A percentile compares a stretch with the other conserved stretches of the same genome.
phyloP scores from a whole-genome alignment of 2,113 vertebrate species.

The Plecotus auritus region DNA sequence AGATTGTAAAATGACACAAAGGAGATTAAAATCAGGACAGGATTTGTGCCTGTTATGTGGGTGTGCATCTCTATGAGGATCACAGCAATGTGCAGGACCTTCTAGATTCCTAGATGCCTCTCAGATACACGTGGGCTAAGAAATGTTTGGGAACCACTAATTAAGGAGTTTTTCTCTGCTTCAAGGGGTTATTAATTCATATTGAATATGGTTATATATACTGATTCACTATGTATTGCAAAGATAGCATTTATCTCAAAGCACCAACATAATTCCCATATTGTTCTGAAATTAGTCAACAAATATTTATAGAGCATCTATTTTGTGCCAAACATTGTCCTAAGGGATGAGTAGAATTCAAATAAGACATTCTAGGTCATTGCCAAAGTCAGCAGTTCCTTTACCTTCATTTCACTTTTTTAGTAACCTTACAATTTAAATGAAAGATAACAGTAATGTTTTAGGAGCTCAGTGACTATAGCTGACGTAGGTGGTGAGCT shows the following conservation, averaged over 20 bases:
- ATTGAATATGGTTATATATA: background rate
- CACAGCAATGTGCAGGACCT: background rate
- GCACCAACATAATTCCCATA: background rate
- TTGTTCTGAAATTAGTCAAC: background rate
- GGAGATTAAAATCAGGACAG: background rate
- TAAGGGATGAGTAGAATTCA: background rate
- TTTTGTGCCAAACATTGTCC: background rate
- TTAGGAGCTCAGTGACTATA: background rate
- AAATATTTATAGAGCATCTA: background rate
- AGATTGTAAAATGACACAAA: background rate
- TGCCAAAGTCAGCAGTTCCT: background rate
- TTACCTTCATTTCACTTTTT: background rate
- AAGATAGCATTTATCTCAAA: constrained; percentile 3
- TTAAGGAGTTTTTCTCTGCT: background rate
- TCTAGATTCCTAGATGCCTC: background rate
- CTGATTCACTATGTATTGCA: background rate
- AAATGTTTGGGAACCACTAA: background rate
- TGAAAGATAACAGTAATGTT: background rate
- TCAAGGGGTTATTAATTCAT: background rate
- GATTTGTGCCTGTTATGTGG: background rate
- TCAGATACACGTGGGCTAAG: background rate
- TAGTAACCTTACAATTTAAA: background rate
- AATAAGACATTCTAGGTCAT: background rate
- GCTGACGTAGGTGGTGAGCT: background rate
- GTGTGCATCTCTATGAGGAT: background rate